phyloP scores from a whole-genome alignment of 2,888 invertebrate species.

The Trypoxylon attenuatum region DNA sequence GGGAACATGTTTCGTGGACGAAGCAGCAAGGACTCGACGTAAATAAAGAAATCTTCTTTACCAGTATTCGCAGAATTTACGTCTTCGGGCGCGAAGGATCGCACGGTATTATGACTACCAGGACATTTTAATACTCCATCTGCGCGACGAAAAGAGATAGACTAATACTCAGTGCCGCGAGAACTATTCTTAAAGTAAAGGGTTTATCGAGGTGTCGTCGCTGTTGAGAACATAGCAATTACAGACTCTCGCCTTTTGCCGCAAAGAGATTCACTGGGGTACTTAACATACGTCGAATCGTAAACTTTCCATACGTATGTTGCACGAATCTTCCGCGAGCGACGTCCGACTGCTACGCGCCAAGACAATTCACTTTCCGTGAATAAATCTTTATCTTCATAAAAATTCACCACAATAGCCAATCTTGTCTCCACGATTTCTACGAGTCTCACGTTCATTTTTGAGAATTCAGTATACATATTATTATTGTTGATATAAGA shows the following conservation, averaged over 20 bases:
- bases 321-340: slow-evolving; percentile 32
- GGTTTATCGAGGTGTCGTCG: slow-evolving; percentile 34
- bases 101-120: slow-evolving; percentile 18
- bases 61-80: too few species aligned
- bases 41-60: too few species aligned
- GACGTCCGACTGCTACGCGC: slow-evolving; percentile 20
- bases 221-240: slow-evolving; percentile 41
- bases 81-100: slow-evolving; percentile 34
- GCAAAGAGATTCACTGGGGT: slow-evolving; percentile 26
- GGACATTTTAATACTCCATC: slow-evolving; percentile 36
- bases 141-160: slow-evolving; percentile 37
- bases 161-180: slow-evolving; percentile 42
- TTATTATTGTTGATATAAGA: too few species aligned
- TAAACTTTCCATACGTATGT: slow-evolving; percentile 49
- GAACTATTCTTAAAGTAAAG: slow-evolving; percentile 46
- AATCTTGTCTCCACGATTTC: too few species aligned
- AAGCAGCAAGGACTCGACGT: too few species aligned
- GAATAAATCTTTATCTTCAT: too few species aligned
- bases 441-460: too few species aligned
- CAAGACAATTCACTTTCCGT: slow-evolving; percentile 42
- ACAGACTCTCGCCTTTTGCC: slow-evolving; percentile 24
- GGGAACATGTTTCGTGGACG: too few species aligned
- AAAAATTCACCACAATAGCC: too few species aligned
- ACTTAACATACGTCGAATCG: slow-evolving; percentile 49
- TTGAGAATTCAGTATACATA: too few species aligned